Evolutionary conservation across 2,113 vertebrate genomes (phyloP).

Genomic region (Columba livia): DNA sequence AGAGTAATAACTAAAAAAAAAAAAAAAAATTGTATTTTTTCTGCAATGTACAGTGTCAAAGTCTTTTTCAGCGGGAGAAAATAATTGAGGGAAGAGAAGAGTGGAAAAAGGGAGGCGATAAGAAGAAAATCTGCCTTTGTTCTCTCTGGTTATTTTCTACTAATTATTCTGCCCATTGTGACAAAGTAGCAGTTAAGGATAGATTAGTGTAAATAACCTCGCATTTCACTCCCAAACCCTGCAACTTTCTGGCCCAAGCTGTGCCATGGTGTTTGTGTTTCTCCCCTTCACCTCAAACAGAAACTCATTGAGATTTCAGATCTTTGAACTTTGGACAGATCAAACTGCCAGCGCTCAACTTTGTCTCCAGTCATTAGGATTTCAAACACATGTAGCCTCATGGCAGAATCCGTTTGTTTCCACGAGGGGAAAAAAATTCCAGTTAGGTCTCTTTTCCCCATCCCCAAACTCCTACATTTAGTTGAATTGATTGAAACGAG

Average conservation of each 20-base stretch:
- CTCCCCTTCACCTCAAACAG: conserved; percentile 51
- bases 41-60: neutral
- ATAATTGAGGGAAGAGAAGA: neutral
- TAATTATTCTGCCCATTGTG: conserved; percentile 57
- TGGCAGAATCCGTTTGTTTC: conserved; percentile 7
- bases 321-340: conserved; percentile 77
- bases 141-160: conserved; percentile 51
- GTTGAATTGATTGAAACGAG: neutral
- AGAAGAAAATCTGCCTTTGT: conserved; percentile 56
- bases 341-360: conserved; percentile 53
- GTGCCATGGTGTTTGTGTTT: conserved; percentile 42
- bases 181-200: conserved; percentile 56
- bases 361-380: conserved; percentile 21
- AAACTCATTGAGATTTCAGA: conserved; percentile 60
- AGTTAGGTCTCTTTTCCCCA: neutral
- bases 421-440: neutral
- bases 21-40: neutral
- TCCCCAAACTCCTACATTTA: neutral
- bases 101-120: neutral
- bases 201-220: conserved; percentile 54
- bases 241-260: conserved; percentile 12
- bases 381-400: neutral
- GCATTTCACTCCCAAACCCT: conserved; percentile 14
- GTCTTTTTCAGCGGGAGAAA: neutral
- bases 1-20: neutral